A percentile compares a stretch with the other conserved stretches of the same genome.
Conservation (phyloP, 2,888 invertebrate genomes). For the Sarcophaga subvicina region DNA sequence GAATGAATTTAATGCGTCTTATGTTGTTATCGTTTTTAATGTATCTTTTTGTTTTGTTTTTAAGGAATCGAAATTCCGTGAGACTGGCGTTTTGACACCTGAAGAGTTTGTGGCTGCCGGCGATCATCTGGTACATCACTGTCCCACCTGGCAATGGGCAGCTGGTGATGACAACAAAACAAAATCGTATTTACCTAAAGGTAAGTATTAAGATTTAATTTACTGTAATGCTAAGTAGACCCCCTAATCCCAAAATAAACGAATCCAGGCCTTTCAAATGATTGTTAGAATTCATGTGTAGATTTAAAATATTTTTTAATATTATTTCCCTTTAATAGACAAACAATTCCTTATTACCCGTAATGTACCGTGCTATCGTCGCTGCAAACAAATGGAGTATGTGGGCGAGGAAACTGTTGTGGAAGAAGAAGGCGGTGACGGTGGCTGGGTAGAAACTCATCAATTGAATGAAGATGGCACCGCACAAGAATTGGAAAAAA, state of each 20-base stretch:
- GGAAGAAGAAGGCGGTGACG: slow-evolving; percentile 92
- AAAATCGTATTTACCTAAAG: slow-evolving; percentile 92
- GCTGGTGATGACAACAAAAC: slow-evolving; percentile 93
- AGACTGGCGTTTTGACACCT: slow-evolving; percentile 99
- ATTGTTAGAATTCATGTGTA: slow-evolving; percentile 2
- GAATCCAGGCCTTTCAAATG: too few relatives aligned
- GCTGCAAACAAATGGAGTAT: slow-evolving; percentile 91
- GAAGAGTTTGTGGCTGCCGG: slow-evolving; percentile 99
- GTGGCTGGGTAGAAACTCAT: slow-evolving; percentile 99
- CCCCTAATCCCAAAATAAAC: too few relatives aligned
- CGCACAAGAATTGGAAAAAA: slow-evolving; percentile 85
- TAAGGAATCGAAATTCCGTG: slow-evolving; percentile 97
- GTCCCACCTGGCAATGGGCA: slow-evolving; percentile 99
- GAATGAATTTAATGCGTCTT: too few relatives aligned
- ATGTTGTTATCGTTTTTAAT: too few relatives aligned
- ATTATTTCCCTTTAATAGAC: slow-evolving; percentile 81
- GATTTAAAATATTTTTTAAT: background rate
- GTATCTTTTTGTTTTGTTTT: slow-evolving; percentile 26
- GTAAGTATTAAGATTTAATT: slow-evolving; percentile 65
- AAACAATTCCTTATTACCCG: slow-evolving; percentile 98
- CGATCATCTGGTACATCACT: slow-evolving; percentile 99
- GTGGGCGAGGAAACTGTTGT: slow-evolving; percentile 92
- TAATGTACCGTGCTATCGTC: slow-evolving; percentile 97
- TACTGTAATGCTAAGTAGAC: too few relatives aligned
- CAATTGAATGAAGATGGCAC: slow-evolving; percentile 88